Base-by-base conservation (phyloP, 2,113 vertebrate species). In the Albula glossodonta region DNA sequence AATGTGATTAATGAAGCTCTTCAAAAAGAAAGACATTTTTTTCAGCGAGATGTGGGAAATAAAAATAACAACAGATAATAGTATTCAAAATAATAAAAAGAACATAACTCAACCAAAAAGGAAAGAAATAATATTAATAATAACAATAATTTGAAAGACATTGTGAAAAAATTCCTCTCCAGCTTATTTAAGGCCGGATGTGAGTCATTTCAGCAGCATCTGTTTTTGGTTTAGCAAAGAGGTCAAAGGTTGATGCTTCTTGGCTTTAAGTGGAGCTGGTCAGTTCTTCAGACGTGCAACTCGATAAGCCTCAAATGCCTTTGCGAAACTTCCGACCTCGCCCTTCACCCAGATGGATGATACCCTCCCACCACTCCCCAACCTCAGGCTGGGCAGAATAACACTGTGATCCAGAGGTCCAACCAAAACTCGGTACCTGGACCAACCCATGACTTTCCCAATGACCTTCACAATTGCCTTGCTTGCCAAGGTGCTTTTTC, bases 141-240 rank as follows among this genome's bases (percentile, higher is more conserved):
- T 86, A 92, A 92, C 89, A 91, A 53, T 77, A 81, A 41, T 1
- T 41, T 50, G 5, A 85, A 89, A 84, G 88, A 91, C 86, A 90
- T 85, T 89, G 89, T 91, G 90, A 93, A 94, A 89, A 91, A 94
- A 91, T 94, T 19, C 91, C 95, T 96, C 94, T 94, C 92, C 93
- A 93, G 86, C 92, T 94, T 96, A 95, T 96, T 97, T 95, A 95
- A 95, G 94, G 95, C 93, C 89, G 93, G 96, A 97, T 96, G 95
- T 96, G 94, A 97, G 94, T 97, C 96, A 95, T 93, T 96, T 97
- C 94, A 94, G 91, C 92, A 95, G 95, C 96, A 98, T 96, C 93
- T 97, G 97, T 87, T 97, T 97, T 96, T 95, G 92, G 92, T 98
- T 97, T 95, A 92, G 90, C 90, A 90, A 90, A 93, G 91, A 93